Percentiles rank a stretch among this genome's conserved stretches.
phyloP scores from a whole-genome alignment of 2,113 vertebrate species.

The Stegastes partitus region DNA sequence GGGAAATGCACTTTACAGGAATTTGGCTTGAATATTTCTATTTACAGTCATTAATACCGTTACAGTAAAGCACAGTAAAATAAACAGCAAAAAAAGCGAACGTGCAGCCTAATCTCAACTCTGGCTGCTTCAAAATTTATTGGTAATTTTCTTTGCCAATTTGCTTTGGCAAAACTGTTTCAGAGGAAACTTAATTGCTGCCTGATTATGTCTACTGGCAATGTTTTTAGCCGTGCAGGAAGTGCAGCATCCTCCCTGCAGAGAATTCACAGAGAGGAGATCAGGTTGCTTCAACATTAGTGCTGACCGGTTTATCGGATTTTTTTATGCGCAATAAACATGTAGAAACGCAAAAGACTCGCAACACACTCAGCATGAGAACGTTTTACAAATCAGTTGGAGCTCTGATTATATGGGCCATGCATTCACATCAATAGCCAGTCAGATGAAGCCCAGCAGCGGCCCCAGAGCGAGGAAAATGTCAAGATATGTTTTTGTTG shows the following conservation, averaged over 20 bases:
- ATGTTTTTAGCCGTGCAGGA: neutral
- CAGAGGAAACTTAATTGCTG: slow-evolving; percentile 1
- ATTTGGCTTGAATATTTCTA: neutral
- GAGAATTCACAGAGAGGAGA: neutral
- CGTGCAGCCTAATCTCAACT: neutral
- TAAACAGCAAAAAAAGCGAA: neutral
- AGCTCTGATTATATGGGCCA: too few species aligned
- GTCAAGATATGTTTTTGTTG: too few species aligned
- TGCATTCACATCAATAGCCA: too few species aligned
- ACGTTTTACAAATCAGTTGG: too few species aligned
- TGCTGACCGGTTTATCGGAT: too few species aligned
- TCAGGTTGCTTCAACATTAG: neutral
- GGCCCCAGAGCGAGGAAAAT: too few species aligned
- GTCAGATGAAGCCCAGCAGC: too few species aligned
- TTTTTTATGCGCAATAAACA: too few species aligned
- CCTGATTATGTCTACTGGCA: slow-evolving; percentile 7
- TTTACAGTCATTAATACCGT: neutral
- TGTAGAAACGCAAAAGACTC: too few species aligned
- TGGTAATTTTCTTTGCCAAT: neutral
- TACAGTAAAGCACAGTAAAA: neutral
- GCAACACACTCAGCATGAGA: too few species aligned
- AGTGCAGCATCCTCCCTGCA: neutral
- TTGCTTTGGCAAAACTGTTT: neutral
- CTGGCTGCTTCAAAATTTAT: neutral
- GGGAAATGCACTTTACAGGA: slow-evolving; percentile 5